Base-by-base conservation (phyloP, 2,113 vertebrate genomes). In the Lepus europaeus region DNA sequence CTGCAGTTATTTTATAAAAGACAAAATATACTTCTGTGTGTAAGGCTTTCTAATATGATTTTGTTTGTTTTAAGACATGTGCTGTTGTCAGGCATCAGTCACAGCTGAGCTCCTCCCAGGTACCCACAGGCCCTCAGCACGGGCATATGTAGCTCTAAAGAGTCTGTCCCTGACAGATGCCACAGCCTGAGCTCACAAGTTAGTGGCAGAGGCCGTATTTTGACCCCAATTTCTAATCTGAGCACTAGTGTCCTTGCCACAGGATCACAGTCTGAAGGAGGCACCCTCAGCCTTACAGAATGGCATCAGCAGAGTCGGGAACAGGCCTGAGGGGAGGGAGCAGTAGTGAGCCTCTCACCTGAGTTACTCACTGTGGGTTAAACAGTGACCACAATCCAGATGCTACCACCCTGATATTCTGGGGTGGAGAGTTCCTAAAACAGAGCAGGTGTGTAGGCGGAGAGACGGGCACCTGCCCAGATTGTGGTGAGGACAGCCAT, bases 51-150 rank as follows among this genome's bases (percentile, higher is more conserved):
- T 45, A 61, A 31, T 63, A 2, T 70, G 64, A 31, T 25, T 27
- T 91, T 79, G n/a, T 25, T 61, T 61, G 23, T 39, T 53, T 64
- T 7, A 29, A 66, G 63, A 29, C 23, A 10, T 6, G 7, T 6
- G 2, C 2, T 31, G 20, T 14, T 63, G 9, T 56, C 7, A 16
- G 6, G 0, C 29, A 27, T n/a, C 27, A 27, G 49, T 11, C 2
- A 7, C 59, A 13, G n/a, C 25, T 31, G 70, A 90, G 45, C 45
- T 45, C 45, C 45, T 45, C 45, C 45, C 45, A 45, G 45, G 45
- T 6, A 6, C 45, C 39, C 45, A 45, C 6, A 45, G 45, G 45
- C 45, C 31, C 25, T 89, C 49, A 19, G 61, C 31, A 16, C 39
- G 27, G 14, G 22, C 53, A 39, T 31, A 25, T 10, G 17, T 20